Conservation (phyloP, 1,140 invertebrate species). For the Cyrtorhinus lividipennis region DNA sequence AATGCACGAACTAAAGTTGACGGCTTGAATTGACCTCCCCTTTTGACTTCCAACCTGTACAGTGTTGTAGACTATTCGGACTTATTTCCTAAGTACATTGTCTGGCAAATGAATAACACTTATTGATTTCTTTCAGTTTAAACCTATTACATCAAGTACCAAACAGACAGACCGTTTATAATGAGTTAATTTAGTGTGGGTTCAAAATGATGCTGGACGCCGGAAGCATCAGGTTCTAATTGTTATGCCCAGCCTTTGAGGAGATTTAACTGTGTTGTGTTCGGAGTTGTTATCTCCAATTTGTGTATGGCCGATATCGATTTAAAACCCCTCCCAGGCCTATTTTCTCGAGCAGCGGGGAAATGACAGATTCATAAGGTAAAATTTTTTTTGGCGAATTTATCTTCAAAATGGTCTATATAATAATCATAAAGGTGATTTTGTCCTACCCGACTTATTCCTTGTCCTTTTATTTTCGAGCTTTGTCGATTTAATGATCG, state of each 20-base stretch:
- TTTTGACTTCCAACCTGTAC: not conserved
- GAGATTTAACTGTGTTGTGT: not conserved
- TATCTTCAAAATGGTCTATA: not conserved
- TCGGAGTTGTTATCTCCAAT: not conserved
- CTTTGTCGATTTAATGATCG: not conserved
- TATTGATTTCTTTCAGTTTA: conserved; percentile 4
- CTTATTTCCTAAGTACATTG: not conserved
- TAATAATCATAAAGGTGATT: not conserved
- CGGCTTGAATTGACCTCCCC: not conserved
- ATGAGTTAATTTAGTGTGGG: not conserved
- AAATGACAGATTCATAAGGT: not conserved
- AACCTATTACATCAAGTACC: not conserved
- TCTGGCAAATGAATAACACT: not conserved
- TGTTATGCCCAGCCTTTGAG: not conserved
- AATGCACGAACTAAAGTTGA: not conserved
- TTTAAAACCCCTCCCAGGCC: not conserved
- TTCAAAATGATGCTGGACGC: not conserved
- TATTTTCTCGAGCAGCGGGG: not conserved
- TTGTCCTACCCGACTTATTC: not conserved
- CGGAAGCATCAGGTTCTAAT: not conserved
- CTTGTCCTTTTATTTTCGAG: not conserved
- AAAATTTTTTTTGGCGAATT: not conserved
- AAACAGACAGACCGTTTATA: not conserved
- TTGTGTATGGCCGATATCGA: not conserved
- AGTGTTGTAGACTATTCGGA: not conserved